Conservation (phyloP, 2,888 invertebrate species). For the Imbricaverruca yamaguchii region DNA sequence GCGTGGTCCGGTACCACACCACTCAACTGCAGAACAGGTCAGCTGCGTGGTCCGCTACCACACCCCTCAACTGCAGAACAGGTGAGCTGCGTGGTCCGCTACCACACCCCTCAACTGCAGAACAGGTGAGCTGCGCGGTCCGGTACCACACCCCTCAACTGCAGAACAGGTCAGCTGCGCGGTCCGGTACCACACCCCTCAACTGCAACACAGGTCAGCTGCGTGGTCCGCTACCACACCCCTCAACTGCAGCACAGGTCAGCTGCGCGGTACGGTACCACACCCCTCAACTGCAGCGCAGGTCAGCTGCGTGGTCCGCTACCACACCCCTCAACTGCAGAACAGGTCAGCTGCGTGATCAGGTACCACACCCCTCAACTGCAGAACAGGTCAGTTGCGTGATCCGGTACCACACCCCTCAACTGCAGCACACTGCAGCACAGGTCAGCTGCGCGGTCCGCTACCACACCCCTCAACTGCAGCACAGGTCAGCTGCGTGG, state of each 20-base stretch:
- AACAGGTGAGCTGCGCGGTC: conserved; percentile 50
- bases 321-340: no score
- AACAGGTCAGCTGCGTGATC: conserved; percentile 50
- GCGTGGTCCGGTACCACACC: no score
- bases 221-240: no score
- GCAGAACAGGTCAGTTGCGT: conserved; percentile 50
- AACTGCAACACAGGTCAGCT: conserved; percentile 57
- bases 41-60: background rate
- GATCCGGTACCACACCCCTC: no score
- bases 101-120: no score
- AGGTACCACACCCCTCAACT: no score
- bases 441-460: conserved; percentile 48
- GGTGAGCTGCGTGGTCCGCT: conserved; percentile 46
- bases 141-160: no score
- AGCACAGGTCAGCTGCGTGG: conserved; percentile 56
- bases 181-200: no score
- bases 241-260: conserved; percentile 57
- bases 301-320: conserved; percentile 46
- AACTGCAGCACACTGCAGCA: conserved; percentile 48
- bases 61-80: conserved; percentile 39
- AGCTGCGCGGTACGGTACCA: background rate
- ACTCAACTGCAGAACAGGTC: conserved; percentile 50
- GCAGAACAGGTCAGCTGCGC: conserved; percentile 50
- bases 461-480: conserved; percentile 30
- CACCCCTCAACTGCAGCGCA: conserved; percentile 48